Base-by-base conservation (phyloP, 53 echinoderm and acorn worm species). In the Astropecten irregularis region DNA sequence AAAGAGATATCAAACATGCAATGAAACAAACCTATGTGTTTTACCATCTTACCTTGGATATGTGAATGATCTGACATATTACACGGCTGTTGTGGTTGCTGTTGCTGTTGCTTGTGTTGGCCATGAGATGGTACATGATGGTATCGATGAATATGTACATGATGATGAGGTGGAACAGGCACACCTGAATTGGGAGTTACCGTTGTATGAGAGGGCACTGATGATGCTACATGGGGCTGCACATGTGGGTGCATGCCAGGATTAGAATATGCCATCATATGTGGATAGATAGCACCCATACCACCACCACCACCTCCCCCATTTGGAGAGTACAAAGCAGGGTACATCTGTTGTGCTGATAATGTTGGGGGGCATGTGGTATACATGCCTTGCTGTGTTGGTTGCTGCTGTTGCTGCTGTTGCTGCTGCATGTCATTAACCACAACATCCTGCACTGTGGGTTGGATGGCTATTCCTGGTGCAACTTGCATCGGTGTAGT, bases 121-220 rank as follows among this genome's bases (percentile, higher is more conserved):
- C 79, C 79, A 62, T 79, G 76, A 34, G 50, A 76, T 36, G 83
- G 68, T 21, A 71, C 84, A 49, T 46, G 44, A 81, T 54, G 79
- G 53, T 88, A 89, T 81, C 86, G 83, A 69, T 89, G 87, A 83
- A 92, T 87, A 70, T 90, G 92, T 61, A 93, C 93, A 57, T 87
- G 92, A 16, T 79, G 71, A 20, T 51, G 71, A 7, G 71, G 62
- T 62, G 79, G 62, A 26, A 62, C 79, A 14, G 62, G 60, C 77
- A 76, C 58, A 40, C 56, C 76, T 13, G 77, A 32, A 30, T 60
- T 79, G 33, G 94, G 90, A 6, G 92, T 92, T 37, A 57, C 69
- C 13, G 64, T 60, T 26, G 77, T 52, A 31, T 46, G 42, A 10
- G 54, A 47, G 40, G 83, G 73, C 49, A 76, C 67, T 15, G 85